These are phyloP conservation scores for Spilogale gracilis DNA, from an alignment of 2,113 vertebrate genomes.

Conservation along the genomic window DNA sequence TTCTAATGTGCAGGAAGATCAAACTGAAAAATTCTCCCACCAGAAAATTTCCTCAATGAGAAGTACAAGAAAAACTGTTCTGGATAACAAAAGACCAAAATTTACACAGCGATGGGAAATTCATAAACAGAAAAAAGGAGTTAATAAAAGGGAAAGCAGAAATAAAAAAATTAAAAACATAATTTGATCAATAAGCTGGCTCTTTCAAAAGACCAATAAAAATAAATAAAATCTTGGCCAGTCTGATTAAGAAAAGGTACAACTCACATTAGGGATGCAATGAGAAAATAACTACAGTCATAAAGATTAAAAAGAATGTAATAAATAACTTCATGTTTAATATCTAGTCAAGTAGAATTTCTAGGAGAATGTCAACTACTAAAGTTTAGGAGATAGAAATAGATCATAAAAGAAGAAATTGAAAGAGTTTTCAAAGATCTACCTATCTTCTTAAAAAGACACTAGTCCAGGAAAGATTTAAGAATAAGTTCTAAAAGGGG, in stretches of 20 bases:
- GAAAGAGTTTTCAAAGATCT: neutral
- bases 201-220: neutral
- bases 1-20: neutral
- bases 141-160: conserved; percentile 42
- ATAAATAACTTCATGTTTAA: conserved; percentile 36
- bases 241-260: neutral
- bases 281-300: neutral
- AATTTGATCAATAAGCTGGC: neutral
- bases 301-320: neutral
- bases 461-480: neutral
- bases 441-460: neutral
- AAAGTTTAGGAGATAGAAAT: conserved; percentile 7
- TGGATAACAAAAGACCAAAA: conserved; percentile 9
- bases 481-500: conserved; percentile 23
- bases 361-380: neutral
- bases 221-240: neutral
- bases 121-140: neutral
- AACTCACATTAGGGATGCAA: neutral
- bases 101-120: neutral
- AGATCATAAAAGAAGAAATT: neutral
- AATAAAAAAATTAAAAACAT: neutral
- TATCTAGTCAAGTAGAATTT: conserved; percentile 31
- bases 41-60: neutral
- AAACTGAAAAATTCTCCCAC: conserved; percentile 18
- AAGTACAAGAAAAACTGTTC: neutral